Conservation (phyloP, 2,113 vertebrate genomes). For the Enhydra lutris region DNA sequence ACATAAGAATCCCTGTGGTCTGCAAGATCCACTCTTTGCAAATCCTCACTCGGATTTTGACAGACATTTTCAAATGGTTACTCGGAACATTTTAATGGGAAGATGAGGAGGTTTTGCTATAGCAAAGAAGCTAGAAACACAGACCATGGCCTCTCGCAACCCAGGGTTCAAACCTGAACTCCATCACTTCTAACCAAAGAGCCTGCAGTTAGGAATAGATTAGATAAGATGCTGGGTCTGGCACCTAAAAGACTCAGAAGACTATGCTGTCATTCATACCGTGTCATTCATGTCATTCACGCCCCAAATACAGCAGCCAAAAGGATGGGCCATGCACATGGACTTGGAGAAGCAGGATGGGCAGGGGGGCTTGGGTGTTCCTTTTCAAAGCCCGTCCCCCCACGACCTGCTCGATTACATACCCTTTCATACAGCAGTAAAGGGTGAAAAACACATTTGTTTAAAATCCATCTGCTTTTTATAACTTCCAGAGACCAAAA, state of each 20-base stretch:
- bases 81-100: background rate
- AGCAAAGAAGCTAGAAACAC: background rate
- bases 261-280: background rate
- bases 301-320: background rate
- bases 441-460: constrained; percentile 59
- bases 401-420: background rate
- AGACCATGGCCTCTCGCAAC: background rate
- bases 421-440: background rate
- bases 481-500: constrained; percentile 78
- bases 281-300: no score
- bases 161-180: background rate
- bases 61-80: background rate
- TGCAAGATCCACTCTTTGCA: background rate
- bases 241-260: background rate
- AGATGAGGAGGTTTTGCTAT: accelerated
- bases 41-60: background rate
- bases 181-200: background rate
- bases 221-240: background rate
- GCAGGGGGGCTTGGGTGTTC: background rate
- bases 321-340: accelerated
- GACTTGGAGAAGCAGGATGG: background rate
- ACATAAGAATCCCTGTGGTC: background rate
- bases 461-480: constrained; percentile 78
- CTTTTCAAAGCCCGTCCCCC: background rate
- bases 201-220: background rate